Conservation (phyloP, 2,797 vertebrate species). For the Betta splendens region DNA sequence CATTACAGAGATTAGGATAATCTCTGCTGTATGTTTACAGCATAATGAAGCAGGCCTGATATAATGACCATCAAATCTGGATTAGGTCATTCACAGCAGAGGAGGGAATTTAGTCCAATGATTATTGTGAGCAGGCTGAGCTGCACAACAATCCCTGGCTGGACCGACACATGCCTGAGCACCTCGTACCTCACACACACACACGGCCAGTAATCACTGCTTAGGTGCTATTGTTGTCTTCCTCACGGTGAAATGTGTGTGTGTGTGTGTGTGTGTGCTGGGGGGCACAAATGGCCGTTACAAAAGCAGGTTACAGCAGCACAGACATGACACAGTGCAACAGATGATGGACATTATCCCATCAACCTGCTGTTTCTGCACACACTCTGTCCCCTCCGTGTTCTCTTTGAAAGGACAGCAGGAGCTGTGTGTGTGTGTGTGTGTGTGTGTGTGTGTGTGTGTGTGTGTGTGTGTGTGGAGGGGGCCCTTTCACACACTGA, state of each 20-base stretch:
- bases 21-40: constrained; percentile 73
- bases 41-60: constrained; percentile 74
- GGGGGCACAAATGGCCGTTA: constrained; percentile 62
- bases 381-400: constrained; percentile 75
- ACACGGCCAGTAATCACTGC: neutral
- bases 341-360: constrained; percentile 85
- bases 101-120: constrained; percentile 60
- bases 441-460: constrained; percentile 11
- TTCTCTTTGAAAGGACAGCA: constrained; percentile 78
- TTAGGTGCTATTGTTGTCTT: neutral
- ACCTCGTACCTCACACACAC: constrained; percentile 37
- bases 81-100: constrained; percentile 76
- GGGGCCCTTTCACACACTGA: constrained; percentile 56
- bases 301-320: constrained; percentile 74
- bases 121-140: constrained; percentile 68
- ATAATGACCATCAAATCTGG: constrained; percentile 80
- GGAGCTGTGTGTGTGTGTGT: constrained; percentile 48
- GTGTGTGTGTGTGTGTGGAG: constrained; percentile 14
- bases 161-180: constrained; percentile 32
- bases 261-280: constrained; percentile 17
- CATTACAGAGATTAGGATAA: constrained; percentile 78
- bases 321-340: constrained; percentile 81
- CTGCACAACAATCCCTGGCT: constrained; percentile 42
- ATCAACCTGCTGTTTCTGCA: constrained; percentile 81
- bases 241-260: constrained; percentile 12